phyloP scores from a whole-genome alignment of 2,797 vertebrate genomes.

The Fistularia commersonii region DNA sequence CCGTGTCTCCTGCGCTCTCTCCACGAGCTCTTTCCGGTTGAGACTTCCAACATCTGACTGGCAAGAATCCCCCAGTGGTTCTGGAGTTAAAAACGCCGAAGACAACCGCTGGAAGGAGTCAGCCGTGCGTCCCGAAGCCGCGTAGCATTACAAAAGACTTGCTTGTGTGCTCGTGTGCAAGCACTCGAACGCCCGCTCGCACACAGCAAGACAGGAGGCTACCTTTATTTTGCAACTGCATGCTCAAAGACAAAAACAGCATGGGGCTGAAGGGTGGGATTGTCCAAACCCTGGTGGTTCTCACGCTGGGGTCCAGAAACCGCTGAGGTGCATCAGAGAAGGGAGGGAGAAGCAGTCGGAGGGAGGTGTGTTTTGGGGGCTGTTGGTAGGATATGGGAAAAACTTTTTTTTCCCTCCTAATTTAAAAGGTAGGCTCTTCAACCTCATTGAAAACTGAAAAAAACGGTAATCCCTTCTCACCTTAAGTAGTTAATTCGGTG shows the following conservation, averaged over 20 bases:
- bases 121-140: conserved; percentile 11
- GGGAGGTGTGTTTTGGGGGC: neutral
- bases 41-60: conserved; percentile 52
- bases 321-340: conserved; percentile 17
- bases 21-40: conserved; percentile 25
- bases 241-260: conserved; percentile 58
- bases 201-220: conserved; percentile 21
- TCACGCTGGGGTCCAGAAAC: conserved; percentile 50
- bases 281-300: conserved; percentile 41
- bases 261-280: conserved; percentile 52
- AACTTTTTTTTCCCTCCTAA: too few species aligned
- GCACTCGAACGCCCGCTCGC: neutral
- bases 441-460: too few species aligned
- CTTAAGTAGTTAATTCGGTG: too few species aligned
- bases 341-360: neutral
- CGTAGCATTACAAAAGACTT: conserved; percentile 1
- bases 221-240: conserved; percentile 62
- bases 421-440: too few species aligned
- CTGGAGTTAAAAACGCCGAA: conserved; percentile 8
- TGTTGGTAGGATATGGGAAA: neutral
- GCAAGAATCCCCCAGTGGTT: conserved; percentile 24
- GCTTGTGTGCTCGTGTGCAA: too few species aligned
- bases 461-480: too few species aligned
- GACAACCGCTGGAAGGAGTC: neutral
- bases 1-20: conserved; percentile 39